Evolutionary conservation across 2,797 vertebrate genomes (phyloP), one percentile per base, ranked within the genome.

Genomic region (Gobionotothen gibberifrons): DNA sequence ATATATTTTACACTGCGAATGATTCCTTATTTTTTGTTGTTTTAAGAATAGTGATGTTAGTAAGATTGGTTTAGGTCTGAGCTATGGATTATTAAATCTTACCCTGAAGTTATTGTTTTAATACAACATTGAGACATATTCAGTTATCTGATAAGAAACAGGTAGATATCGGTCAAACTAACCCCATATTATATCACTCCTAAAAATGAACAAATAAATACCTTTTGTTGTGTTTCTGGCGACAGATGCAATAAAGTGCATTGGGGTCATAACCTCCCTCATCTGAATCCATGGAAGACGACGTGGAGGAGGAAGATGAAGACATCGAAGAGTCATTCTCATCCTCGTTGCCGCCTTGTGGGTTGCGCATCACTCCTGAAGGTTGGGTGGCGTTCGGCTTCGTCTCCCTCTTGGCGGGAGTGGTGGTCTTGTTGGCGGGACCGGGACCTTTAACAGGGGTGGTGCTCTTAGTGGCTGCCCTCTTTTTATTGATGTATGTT

Each of bases 171-270:
- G 26, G 26, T 26, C 4, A 26, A 26, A 26, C 26, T 26, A 26
- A 26, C 1, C 26, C 26, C 26, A 26, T 5, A 26, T 5, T 26
- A 26, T 26, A 26, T 26, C 26, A 26, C 26, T 26, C 26, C 5
- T 4, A 26, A 26, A 51, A 4, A 47, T 2, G 21, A 6, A 10
- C 43, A 72, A 84, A 36, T 36, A 36, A 79, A 46, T 93, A 99
- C 98, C 98, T 96, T 94, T 99, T 99, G 87, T 98, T 99, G 83
- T 99, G 98, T 81, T 96, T 98, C 90, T 99, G 97, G 0, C 97
- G 96, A 84, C 98, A 99, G 83, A 99, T 97, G 89, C 98, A 99
- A 65, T 99, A 99, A 6, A 99, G 93, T 0, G 97, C 93, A 36
- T 96, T 98, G 47, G 98, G 97, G 87, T 99, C 98, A 0, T 98